Percentiles rank a stretch among this genome's conserved stretches.
phyloP scores from a whole-genome alignment of 2,797 vertebrate species.

The Gouania willdenowi region DNA sequence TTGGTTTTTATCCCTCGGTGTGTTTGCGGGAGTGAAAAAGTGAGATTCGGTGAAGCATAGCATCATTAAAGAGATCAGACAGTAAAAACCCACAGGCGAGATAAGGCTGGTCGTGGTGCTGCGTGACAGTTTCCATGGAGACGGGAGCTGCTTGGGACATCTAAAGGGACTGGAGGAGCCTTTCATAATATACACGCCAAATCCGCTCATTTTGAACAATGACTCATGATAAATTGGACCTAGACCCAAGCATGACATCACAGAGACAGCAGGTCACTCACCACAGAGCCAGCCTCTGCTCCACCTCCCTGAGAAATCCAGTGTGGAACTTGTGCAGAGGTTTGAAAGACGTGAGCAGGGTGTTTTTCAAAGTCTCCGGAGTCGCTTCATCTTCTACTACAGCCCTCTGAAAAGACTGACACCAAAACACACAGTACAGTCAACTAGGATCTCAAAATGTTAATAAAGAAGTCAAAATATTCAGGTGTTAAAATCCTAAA shows the following conservation, averaged over 20 bases:
- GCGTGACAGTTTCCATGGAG: slow-evolving; percentile 63
- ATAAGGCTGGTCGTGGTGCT: slow-evolving; percentile 36
- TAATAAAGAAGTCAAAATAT: no score
- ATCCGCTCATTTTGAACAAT: slow-evolving; percentile 9
- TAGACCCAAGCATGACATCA: slow-evolving; percentile 1
- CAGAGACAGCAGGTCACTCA: slow-evolving; percentile 72
- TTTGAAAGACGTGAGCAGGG: slow-evolving; percentile 87
- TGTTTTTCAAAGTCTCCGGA: slow-evolving; percentile 83
- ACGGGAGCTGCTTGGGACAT: slow-evolving; percentile 47
- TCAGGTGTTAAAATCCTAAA: no score
- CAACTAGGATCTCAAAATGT: no score
- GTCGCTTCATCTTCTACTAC: slow-evolving; percentile 85
- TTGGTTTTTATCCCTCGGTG: slow-evolving; percentile 24
- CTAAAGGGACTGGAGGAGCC: slow-evolving; percentile 14
- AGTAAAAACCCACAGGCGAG: slow-evolving; percentile 50
- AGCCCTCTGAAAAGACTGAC: slow-evolving; percentile 87
- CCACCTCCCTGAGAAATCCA: slow-evolving; percentile 93
- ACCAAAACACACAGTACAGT: not conserved
- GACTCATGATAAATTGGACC: slow-evolving; percentile 12
- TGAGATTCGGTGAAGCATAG: slow-evolving; percentile 16
- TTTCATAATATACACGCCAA: slow-evolving; percentile 31
- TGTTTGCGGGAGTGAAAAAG: not conserved
- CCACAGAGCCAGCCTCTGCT: slow-evolving; percentile 94
- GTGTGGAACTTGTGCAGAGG: slow-evolving; percentile 93
- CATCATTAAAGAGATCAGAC: slow-evolving; percentile 54